phyloP scores from a whole-genome alignment of 1,140 invertebrate genomes.

The Orchestia grillus region DNA sequence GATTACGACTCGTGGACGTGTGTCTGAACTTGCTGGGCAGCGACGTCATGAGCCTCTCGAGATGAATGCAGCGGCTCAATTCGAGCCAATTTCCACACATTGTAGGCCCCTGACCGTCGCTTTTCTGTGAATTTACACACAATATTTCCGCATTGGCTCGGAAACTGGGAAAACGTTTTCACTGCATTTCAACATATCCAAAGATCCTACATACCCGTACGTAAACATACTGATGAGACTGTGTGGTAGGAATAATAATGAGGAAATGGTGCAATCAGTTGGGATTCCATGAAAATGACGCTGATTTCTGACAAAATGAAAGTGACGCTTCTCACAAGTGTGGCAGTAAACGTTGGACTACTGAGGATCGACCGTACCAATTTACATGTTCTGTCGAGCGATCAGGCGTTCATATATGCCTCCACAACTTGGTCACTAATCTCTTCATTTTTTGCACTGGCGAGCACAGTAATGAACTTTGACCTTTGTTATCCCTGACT shows the following conservation, averaged over 20 bases:
- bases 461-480: background rate
- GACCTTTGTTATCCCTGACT: background rate
- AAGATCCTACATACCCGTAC: background rate
- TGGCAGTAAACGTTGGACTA: background rate
- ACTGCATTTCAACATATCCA: no score
- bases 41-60: no score
- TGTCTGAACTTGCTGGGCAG: no score
- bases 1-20: no score
- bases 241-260: background rate
- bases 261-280: background rate
- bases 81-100: no score
- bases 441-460: background rate
- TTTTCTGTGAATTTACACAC: no score
- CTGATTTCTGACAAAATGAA: background rate
- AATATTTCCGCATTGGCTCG: no score
- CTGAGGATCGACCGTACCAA: no score
- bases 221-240: background rate
- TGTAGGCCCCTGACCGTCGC: no score
- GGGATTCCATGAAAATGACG: background rate
- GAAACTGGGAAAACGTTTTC: no score
- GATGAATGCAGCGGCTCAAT: no score
- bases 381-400: no score
- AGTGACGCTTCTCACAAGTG: background rate
- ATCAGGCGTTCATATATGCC: background rate
- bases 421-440: background rate